Percentiles rank a stretch among this genome's conserved stretches.
Evolutionary conservation across 2,113 vertebrate genomes (phyloP).

Genomic region (Nematolebias whitei): DNA sequence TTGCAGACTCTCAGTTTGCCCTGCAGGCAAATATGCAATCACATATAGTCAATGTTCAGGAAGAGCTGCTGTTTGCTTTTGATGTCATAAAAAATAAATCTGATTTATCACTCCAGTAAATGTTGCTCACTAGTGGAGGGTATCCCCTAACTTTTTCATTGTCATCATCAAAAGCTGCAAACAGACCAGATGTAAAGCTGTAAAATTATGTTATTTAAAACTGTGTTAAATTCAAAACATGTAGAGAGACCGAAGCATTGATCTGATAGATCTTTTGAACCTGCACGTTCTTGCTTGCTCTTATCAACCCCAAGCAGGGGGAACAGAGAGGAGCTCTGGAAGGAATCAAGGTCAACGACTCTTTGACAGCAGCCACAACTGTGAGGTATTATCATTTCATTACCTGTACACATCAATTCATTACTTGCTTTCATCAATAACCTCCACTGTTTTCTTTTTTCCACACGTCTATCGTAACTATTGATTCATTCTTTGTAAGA

Average conservation of each 20-base stretch:
- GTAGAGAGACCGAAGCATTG: slow-evolving; percentile 24
- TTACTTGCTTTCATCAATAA: slow-evolving; percentile 65
- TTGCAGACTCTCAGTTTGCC: slow-evolving; percentile 54
- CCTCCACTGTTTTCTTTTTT: slow-evolving; percentile 60
- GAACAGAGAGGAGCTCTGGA: slow-evolving; percentile 41
- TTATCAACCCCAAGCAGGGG: slow-evolving; percentile 56
- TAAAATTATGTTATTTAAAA: slow-evolving; percentile 17
- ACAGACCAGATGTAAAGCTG: not conserved
- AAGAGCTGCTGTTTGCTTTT: slow-evolving; percentile 64
- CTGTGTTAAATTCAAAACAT: slow-evolving; percentile 14
- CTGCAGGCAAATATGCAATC: slow-evolving; percentile 67
- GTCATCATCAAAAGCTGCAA: slow-evolving; percentile 38
- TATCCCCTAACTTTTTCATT: slow-evolving; percentile 33
- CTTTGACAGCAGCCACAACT: slow-evolving; percentile 75
- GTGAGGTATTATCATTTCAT: slow-evolving; percentile 76
- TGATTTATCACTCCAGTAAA: slow-evolving; percentile 58
- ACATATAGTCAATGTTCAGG: slow-evolving; percentile 50
- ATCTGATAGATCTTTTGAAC: slow-evolving; percentile 54
- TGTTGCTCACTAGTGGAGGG: slow-evolving; percentile 41
- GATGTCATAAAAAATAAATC: slow-evolving; percentile 60
- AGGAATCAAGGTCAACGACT: slow-evolving; percentile 76
- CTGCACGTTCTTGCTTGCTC: slow-evolving; percentile 40
- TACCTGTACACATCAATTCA: slow-evolving; percentile 74
- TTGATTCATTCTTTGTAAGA: slow-evolving; percentile 72
- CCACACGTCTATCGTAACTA: slow-evolving; percentile 78